Conservation (phyloP, 2,888 invertebrate species). For the Amiota communis region DNA sequence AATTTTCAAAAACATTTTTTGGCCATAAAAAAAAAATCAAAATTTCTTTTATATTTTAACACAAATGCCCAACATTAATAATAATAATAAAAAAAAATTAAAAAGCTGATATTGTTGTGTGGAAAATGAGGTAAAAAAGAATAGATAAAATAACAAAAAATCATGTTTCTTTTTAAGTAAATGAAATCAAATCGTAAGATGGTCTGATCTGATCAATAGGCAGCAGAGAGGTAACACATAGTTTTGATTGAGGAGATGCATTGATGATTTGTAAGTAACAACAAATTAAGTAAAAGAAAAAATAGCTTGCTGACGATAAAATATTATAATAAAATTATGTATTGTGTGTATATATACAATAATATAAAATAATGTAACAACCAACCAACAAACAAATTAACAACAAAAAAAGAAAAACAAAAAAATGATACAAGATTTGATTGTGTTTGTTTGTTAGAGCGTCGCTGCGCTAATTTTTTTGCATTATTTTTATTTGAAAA, state of each 20-base stretch:
- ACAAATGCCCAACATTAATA: constrained; percentile 37
- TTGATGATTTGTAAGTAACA: constrained; percentile 64
- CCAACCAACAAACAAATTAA: constrained; percentile 27
- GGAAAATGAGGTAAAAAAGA: constrained; percentile 73
- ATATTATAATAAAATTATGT: constrained; percentile 11
- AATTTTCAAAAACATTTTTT: constrained; percentile 8
- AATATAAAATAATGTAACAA: constrained; percentile 10
- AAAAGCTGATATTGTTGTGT: constrained; percentile 70
- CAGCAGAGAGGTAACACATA: constrained; percentile 40
- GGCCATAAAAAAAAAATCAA: constrained; percentile 44
- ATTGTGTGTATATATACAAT: background rate
- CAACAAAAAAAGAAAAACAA: too few species aligned
- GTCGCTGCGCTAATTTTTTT: constrained; percentile 58
- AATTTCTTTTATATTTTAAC: constrained; percentile 27
- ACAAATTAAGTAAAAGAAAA: constrained; percentile 19
- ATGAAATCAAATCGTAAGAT: constrained; percentile 39
- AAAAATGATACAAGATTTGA: constrained; percentile 45
- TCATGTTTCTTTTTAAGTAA: constrained; percentile 32
- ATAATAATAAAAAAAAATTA: constrained; percentile 32
- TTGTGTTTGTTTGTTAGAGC: constrained; percentile 56
- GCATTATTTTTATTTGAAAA: background rate
- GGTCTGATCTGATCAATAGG: constrained; percentile 31
- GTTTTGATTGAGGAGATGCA: constrained; percentile 71
- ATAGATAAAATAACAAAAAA: constrained; percentile 56
- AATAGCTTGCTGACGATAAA: constrained; percentile 30